Percentiles rank a stretch among this genome's conserved stretches.
These are phyloP conservation scores for Poicephalus gulielmi DNA, from an alignment of 2,113 vertebrate species.

Conservation along the genomic window DNA sequence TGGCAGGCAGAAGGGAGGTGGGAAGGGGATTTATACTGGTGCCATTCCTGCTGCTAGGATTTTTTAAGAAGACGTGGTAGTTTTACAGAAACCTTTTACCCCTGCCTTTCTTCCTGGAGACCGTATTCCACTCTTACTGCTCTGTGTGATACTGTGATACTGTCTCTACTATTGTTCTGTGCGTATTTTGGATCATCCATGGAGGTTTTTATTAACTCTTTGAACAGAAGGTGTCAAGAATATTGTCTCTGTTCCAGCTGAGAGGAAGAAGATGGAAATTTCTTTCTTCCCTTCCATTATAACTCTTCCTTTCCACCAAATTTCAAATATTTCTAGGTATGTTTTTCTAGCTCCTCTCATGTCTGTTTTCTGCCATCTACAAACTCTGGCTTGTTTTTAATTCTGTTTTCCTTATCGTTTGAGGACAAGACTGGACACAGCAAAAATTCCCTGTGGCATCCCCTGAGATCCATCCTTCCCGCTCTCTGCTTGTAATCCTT, in stretches of 20 bases:
- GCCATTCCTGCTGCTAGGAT: neutral
- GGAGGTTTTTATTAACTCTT: neutral
- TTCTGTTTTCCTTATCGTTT: neutral
- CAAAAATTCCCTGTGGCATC: neutral
- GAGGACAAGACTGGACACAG: slow-evolving; percentile 56
- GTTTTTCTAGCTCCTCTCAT: neutral
- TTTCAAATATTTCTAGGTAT: neutral
- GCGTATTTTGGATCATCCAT: neutral
- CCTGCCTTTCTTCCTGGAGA: neutral
- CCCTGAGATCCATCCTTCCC: neutral
- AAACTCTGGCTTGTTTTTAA: neutral
- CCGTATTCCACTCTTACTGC: neutral
- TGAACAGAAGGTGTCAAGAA: neutral
- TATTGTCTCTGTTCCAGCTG: neutral
- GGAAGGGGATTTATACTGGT: neutral
- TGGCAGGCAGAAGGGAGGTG: neutral
- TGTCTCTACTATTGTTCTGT: neutral
- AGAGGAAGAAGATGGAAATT: neutral
- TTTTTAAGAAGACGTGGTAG: neutral
- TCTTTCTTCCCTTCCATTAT: neutral
- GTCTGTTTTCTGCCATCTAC: neutral
- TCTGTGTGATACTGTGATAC: neutral
- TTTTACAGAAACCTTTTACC: neutral
- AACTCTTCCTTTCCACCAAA: neutral
- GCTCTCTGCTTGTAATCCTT: slow-evolving; percentile 54